Evolutionary conservation across 2,113 vertebrate species (phyloP).

Genomic region (Ceyx melanurus): DNA sequence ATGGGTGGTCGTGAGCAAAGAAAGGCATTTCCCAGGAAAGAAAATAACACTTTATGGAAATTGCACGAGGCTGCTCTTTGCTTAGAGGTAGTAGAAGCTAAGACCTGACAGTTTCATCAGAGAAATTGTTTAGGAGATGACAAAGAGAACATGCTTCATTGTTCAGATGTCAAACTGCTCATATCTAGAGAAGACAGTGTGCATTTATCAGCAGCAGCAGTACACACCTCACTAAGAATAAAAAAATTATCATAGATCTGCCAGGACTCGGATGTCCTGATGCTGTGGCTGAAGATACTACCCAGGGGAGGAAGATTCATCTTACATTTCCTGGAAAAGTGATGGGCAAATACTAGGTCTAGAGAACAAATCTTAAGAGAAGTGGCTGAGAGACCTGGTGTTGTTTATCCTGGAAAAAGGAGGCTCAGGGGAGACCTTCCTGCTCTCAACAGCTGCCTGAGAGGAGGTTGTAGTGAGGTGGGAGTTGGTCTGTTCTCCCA

Average conservation of each 20-base stretch:
- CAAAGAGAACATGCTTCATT: not conserved
- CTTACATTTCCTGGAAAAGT: not conserved
- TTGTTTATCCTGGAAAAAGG: not conserved
- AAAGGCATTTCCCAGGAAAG: not conserved
- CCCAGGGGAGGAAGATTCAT: not conserved
- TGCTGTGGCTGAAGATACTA: not conserved
- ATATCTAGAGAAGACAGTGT: not conserved
- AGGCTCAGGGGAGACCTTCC: not conserved
- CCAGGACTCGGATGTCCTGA: not conserved
- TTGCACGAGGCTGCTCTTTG: not conserved
- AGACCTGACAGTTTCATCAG: constrained; percentile 15
- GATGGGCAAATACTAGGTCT: not conserved
- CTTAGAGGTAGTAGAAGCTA: constrained; percentile 8
- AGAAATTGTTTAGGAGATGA: constrained; percentile 3
- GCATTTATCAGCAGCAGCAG: constrained; percentile 1
- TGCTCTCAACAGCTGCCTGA: not conserved
- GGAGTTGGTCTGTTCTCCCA: not conserved
- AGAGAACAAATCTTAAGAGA: not conserved
- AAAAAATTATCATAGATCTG: not conserved
- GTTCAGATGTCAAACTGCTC: not conserved
- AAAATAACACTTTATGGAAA: constrained; percentile 28
- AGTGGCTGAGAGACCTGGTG: not conserved
- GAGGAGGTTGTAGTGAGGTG: not conserved
- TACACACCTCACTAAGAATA: not conserved
- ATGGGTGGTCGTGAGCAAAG: not conserved